phyloP scores from a whole-genome alignment of 2,113 vertebrate genomes.

The Andinoacara biseriatus region DNA sequence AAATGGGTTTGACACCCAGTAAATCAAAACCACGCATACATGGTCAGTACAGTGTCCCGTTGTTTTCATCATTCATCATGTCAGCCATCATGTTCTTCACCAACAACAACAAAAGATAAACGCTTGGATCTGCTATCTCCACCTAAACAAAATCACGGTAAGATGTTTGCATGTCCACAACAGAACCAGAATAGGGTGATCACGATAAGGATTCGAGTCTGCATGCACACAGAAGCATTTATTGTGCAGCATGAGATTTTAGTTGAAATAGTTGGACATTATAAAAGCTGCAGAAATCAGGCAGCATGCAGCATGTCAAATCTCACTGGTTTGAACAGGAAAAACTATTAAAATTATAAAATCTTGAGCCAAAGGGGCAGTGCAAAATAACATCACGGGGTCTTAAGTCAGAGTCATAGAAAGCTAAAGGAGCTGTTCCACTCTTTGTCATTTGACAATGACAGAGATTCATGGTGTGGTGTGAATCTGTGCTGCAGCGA shows the following conservation, averaged over 20 bases:
- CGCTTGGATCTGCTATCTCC: background rate
- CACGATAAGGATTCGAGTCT: background rate
- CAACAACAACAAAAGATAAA: background rate
- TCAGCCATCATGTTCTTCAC: background rate
- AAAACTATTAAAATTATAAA: background rate
- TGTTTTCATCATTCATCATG: background rate
- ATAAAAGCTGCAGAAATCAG: background rate
- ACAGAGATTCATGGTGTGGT: conserved; percentile 20
- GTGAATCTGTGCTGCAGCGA: conserved; percentile 54
- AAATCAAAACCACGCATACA: no score
- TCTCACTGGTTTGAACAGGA: background rate
- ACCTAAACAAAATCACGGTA: background rate
- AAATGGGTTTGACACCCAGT: no score
- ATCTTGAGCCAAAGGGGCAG: background rate
- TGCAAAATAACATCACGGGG: background rate
- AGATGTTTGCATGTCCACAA: background rate
- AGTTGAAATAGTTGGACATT: background rate
- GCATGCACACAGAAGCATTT: background rate
- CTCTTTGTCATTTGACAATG: conserved; percentile 36
- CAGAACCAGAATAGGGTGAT: no score
- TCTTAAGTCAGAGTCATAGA: background rate
- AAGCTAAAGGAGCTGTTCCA: conserved; percentile 3
- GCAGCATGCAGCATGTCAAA: background rate
- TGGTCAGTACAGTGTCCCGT: background rate
- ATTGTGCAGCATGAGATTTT: background rate